Percentiles rank a stretch among this genome's conserved stretches.
Evolutionary conservation across 2,888 invertebrate species (phyloP).

Genomic region (Vannuccia rotundouncinata): DNA sequence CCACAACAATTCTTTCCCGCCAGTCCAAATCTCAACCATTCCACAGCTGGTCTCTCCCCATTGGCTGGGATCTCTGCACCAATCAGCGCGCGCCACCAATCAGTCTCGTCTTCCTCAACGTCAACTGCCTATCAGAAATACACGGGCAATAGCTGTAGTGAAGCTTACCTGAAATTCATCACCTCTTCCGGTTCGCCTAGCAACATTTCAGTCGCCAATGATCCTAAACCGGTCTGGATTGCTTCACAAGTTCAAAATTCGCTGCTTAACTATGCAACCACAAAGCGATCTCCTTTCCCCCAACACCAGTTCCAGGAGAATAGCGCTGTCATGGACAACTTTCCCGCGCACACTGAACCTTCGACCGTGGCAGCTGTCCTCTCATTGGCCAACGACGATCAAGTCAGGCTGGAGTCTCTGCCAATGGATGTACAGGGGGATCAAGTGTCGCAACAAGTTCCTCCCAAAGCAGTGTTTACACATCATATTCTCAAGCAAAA

Average conservation of each 20-base stretch:
- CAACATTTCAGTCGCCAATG: too few species aligned
- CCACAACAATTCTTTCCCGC: not conserved
- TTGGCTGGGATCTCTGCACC: not conserved
- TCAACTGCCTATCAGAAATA: too few species aligned
- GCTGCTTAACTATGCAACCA: not conserved
- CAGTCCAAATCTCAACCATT: not conserved
- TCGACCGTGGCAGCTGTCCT: not conserved
- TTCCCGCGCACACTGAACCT: too few species aligned
- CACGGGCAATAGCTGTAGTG: not conserved
- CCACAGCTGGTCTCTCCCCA: not conserved
- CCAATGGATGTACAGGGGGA: not conserved
- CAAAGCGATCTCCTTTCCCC: not conserved
- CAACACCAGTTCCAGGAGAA: too few species aligned
- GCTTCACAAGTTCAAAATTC: slow-evolving; percentile 28
- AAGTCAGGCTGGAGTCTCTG: not conserved
- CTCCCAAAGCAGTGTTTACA: not conserved
- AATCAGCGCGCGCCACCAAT: not conserved
- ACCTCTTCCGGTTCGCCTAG: not conserved
- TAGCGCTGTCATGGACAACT: too few species aligned
- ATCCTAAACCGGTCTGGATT: slow-evolving; percentile 25
- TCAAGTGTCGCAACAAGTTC: not conserved
- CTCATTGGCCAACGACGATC: not conserved
- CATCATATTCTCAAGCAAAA: slow-evolving; percentile 17
- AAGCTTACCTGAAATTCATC: not conserved
- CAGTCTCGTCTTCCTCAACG: not conserved